A percentile compares a stretch with the other conserved stretches of the same genome.
Evolutionary conservation across 1,140 invertebrate genomes (phyloP).

Genomic region (Pseudobourletiella spinata): DNA sequence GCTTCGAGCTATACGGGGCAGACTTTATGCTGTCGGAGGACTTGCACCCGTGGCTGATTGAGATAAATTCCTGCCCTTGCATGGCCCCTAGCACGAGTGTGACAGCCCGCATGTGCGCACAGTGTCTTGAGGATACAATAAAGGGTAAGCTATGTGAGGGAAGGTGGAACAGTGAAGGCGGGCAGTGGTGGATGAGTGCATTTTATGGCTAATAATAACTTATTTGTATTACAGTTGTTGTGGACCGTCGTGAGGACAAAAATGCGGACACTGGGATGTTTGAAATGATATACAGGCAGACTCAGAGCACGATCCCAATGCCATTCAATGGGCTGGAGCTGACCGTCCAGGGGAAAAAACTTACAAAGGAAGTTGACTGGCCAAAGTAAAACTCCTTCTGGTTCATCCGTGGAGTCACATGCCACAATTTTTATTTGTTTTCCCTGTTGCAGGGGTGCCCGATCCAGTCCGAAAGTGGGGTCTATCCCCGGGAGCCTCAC

Average conservation of each 20-base stretch:
- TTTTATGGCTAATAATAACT: neutral
- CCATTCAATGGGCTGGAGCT: constrained; percentile 73
- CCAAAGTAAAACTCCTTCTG: constrained; percentile 32
- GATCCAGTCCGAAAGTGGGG: too few species aligned
- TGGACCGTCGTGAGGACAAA: constrained; percentile 68
- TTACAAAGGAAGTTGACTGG: constrained; percentile 31
- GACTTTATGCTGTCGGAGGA: constrained; percentile 87
- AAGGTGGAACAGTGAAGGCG: too few species aligned
- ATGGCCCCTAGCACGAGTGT: constrained; percentile 80
- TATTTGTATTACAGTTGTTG: constrained; percentile 56
- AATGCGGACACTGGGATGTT: constrained; percentile 76
- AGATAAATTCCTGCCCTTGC: constrained; percentile 89
- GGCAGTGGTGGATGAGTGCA: too few species aligned
- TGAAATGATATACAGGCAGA: constrained; percentile 69
- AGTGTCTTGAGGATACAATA: constrained; percentile 80
- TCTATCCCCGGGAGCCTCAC: constrained; percentile 26
- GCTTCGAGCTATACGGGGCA: constrained; percentile 86
- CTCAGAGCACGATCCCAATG: constrained; percentile 44
- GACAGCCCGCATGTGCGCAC: constrained; percentile 72
- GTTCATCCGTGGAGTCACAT: too few species aligned
- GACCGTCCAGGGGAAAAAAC: constrained; percentile 56
- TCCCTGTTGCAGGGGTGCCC: too few species aligned
- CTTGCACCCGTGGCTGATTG: constrained; percentile 81
- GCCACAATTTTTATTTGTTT: too few species aligned
- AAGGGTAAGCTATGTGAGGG: constrained; percentile 63